Evolutionary conservation across 2,797 vertebrate genomes (phyloP), one percentile per base, ranked within the genome.

Genomic region (Enteromius radiatus): DNA sequence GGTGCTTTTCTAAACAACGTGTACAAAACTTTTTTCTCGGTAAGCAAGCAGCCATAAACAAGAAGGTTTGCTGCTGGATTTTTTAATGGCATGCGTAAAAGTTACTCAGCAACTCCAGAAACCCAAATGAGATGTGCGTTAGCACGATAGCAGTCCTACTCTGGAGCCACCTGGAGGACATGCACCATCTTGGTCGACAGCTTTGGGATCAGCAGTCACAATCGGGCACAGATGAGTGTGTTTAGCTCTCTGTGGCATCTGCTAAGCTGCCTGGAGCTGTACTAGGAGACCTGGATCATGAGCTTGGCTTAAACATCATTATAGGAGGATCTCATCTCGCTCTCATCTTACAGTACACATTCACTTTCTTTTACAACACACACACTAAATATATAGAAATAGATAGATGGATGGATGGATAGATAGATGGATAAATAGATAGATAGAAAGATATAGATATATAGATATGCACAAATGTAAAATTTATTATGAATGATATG

Each of bases 81-180:
- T 49, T 3, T 47, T 33, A 76, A 47, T 17, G 28, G 12, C 28
- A 78, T 49, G 19, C 19, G 3, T 78, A 31, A 78, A 47, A 65
- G 41, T 65, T 28, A 5, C 76, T 78, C 61, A n/a, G 56, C 71
- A 56, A 56, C 49, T 74, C 6, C 49, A 54, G 49, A 21, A 26
- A 59, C 52, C 76, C 38, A 56, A 82, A 67, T 26, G 54, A 80
- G 54, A 56, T 67, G 28, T 14, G 3, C 3, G 17, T 63, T 56
- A 49, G 21, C 0, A 21, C 61, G 28, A 47, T 67, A 56, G 84
- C 41, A 61, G 12, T 54, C 56, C 65, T 47, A 36, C 76, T 87
- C 59, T 82, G 85, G 88, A 85, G 79, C 89, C 88, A 86, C 83
- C 82, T 89, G 83, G 82, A 88, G 89, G 87, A 85, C 68, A 83